Base-by-base conservation (phyloP, 2,888 invertebrate genomes). In the Cosmorhoe ocellata region DNA sequence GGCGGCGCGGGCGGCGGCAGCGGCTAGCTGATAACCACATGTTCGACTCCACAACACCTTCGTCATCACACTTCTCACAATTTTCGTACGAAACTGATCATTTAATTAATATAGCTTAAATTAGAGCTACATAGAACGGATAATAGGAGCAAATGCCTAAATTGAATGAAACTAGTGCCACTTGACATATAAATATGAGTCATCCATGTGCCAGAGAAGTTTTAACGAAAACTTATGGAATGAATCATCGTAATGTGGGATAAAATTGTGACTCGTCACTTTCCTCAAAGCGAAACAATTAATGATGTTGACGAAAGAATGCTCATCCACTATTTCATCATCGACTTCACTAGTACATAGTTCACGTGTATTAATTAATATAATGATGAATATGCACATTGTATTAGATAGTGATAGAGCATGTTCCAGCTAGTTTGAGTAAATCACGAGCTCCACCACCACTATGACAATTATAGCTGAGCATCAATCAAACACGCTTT, bases 21-120 rank as follows among this genome's bases (percentile, higher is more conserved):
- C 56, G 24, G 63, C 67, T 66, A 59, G 63, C 71, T 76, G 74
- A 76, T 76, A 77, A 76, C 79, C 77, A 79, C 74, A 77, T 73
- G 73, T 72, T 69, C 63, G 64, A 56, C 64, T 58, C 42, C 39
- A 18, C 65, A 63, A 65, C 71, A 63, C 51, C 69, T 67, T 67
- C 48, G 31, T 27, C 13, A 36, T 41, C 28, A 36, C 13, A 8
- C n/a, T 37, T 14, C 13, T 11, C 18, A 34, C n/a, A 33, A 26
- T 11, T 32, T 28, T 32, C 28, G 11, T 28, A 28, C 38, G 38
- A 43, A 27, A 33, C 27, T 12, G 36, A 44, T 12, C 30, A 44
- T 33, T 40, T 40, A 44, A 34, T 2, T 33, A 37, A 37, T 36
- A 37, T 48, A 7, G 30, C 38, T 39, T 32, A 22, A 12, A 31